phyloP scores from a whole-genome alignment of 2,797 vertebrate species.

The Threskiornis aethiopicus region DNA sequence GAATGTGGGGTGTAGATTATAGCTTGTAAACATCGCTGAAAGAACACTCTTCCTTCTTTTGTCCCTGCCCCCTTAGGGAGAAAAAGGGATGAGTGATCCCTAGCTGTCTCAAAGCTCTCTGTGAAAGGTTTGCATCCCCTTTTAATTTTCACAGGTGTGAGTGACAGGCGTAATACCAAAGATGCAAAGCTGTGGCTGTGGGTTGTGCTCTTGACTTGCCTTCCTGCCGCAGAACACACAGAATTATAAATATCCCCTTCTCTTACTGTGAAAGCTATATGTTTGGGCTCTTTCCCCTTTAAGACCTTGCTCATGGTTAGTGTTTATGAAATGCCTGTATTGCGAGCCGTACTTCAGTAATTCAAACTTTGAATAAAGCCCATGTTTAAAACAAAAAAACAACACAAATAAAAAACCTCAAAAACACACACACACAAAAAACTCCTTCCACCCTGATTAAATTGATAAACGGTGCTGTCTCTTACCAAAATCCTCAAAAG shows the following conservation, averaged over 20 bases:
- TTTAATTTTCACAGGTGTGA: neutral
- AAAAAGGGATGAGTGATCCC: neutral
- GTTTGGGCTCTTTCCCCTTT: neutral
- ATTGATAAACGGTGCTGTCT: neutral
- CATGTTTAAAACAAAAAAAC: neutral
- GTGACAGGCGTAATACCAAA: rapidly evolving
- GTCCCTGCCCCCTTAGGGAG: neutral
- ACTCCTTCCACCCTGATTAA: neutral
- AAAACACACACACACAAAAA: neutral
- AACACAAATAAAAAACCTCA: no score
- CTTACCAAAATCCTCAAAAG: neutral
- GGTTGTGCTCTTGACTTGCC: neutral
- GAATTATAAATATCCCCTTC: neutral
- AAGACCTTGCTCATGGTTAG: neutral
- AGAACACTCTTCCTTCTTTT: neutral
- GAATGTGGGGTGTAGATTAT: neutral
- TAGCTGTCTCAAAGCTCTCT: neutral
- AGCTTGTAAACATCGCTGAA: neutral
- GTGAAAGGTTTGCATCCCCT: neutral
- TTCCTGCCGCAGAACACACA: neutral
- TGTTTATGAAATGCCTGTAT: neutral
- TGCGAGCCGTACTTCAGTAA: neutral
- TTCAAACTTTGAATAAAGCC: neutral
- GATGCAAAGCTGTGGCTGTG: neutral
- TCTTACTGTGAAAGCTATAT: neutral